A percentile compares a stretch with the other conserved stretches of the same genome.
phyloP scores from a whole-genome alignment of 2,888 invertebrate species.

The Trichacis sp. region DNA sequence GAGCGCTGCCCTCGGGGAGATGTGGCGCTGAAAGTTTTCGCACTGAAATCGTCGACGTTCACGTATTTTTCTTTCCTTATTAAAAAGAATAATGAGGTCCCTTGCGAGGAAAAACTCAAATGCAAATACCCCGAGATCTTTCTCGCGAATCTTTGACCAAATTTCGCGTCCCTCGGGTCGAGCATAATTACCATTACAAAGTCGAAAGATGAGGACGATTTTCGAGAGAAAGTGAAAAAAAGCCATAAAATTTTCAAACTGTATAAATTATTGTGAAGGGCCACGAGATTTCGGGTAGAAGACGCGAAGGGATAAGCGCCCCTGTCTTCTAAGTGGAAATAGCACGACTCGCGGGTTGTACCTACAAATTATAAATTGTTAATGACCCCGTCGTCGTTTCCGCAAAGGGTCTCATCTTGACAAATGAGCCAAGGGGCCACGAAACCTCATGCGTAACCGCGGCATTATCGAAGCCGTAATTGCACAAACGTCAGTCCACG shows the following conservation, averaged over 20 bases:
- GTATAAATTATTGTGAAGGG: not conserved
- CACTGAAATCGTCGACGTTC: not conserved
- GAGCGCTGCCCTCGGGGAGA: constrained; percentile 13
- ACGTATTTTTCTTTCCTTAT: not conserved
- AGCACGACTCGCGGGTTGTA: constrained; percentile 10
- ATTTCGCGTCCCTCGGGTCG: not conserved
- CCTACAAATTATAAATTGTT: constrained; percentile 37
- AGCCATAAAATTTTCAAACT: too few relatives aligned
- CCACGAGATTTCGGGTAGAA: not conserved
- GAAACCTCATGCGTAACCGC: constrained; percentile 11
- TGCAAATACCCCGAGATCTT: too few relatives aligned
- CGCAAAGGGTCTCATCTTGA: constrained; percentile 25
- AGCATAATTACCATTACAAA: not conserved
- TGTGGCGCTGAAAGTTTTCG: constrained; percentile 13
- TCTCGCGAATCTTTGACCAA: not conserved
- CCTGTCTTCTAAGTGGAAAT: not conserved
- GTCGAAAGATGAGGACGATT: not conserved
- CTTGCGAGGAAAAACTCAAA: not conserved
- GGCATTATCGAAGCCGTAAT: constrained; percentile 6
- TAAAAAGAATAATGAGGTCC: not conserved
- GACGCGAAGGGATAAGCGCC: not conserved
- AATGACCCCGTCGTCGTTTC: constrained; percentile 18
- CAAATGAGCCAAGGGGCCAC: constrained; percentile 20
- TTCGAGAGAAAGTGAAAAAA: not conserved
- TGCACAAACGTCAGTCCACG: not conserved